These are phyloP conservation scores for Siderastrea radians DNA, from an alignment of 92 coral and sea anemone genomes.

Conservation along the genomic window DNA sequence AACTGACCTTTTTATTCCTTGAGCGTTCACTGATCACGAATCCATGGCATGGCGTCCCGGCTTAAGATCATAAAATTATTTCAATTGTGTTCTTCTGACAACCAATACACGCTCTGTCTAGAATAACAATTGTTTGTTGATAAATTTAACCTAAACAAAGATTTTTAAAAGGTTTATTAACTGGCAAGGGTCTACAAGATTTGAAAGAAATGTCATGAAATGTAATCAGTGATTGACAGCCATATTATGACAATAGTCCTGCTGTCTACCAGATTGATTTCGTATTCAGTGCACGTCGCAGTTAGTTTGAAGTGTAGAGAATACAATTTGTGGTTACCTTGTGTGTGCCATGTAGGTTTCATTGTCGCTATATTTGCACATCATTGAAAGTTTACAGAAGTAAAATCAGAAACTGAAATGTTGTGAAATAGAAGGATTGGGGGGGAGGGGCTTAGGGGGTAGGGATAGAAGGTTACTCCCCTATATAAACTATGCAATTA, in stretches of 20 bases:
- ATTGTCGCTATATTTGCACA: too few species aligned
- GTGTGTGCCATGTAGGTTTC: too few species aligned
- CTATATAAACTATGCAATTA: too few species aligned
- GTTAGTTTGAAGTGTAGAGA: too few species aligned
- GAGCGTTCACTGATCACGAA: background rate
- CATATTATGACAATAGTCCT: background rate
- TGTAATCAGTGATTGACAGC: background rate
- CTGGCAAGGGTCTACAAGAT: background rate
- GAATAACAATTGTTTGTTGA: background rate
- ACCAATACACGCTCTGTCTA: constrained; percentile 4
- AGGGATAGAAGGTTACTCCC: too few species aligned
- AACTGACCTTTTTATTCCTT: too few species aligned
- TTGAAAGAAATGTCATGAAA: background rate
- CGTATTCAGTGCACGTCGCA: too few species aligned
- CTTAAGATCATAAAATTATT: background rate
- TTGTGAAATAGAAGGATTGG: too few species aligned
- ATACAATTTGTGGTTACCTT: too few species aligned
- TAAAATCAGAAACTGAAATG: too few species aligned
- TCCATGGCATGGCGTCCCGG: background rate
- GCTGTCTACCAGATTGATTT: background rate
- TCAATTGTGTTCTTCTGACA: background rate
- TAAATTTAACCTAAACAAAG: background rate
- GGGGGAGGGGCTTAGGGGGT: too few species aligned
- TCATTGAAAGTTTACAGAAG: too few species aligned
- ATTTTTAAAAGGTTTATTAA: background rate